A percentile compares a stretch with the other conserved stretches of the same genome.
Evolutionary conservation across 2,888 invertebrate species (phyloP).

Genomic region (Epinotia nisella): DNA sequence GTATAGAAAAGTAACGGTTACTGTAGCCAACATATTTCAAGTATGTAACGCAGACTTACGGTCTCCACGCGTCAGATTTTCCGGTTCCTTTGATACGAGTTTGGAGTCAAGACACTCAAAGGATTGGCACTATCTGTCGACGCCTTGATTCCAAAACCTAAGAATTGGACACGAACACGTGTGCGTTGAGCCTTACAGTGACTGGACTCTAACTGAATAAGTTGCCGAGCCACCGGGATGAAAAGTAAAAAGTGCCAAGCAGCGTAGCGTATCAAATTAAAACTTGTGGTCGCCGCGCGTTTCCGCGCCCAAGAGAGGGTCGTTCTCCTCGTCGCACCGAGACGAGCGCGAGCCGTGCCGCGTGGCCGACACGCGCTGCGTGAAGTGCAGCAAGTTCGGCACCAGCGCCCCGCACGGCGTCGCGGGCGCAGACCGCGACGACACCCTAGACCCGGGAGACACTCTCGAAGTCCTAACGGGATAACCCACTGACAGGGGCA

Average conservation of each 20-base stretch:
- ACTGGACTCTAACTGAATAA: slow-evolving; percentile 7
- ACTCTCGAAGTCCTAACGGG: slow-evolving; percentile 64
- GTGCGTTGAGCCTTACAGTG: not conserved
- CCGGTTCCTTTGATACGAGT: too few species aligned
- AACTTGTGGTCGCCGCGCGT: slow-evolving; percentile 73
- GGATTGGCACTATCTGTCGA: too few species aligned
- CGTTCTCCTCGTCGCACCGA: slow-evolving; percentile 84
- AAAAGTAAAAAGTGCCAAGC: slow-evolving; percentile 33
- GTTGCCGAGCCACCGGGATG: slow-evolving; percentile 20
- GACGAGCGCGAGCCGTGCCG: slow-evolving; percentile 79
- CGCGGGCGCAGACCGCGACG: slow-evolving; percentile 91
- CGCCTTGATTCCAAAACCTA: not conserved
- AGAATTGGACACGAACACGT: not conserved
- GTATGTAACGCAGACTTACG: too few species aligned
- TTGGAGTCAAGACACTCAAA: too few species aligned
- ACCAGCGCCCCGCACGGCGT: slow-evolving; percentile 90
- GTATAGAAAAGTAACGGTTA: too few species aligned
- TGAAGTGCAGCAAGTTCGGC: slow-evolving; percentile 86
- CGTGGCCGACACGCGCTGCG: slow-evolving; percentile 81
- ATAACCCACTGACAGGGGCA: slow-evolving; percentile 82
- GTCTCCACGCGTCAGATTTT: too few species aligned
- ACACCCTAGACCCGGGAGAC: slow-evolving; percentile 83
- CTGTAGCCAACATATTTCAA: too few species aligned
- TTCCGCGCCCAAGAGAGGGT: slow-evolving; percentile 84
- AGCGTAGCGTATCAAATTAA: slow-evolving; percentile 53